A percentile compares a stretch with the other conserved stretches of the same genome.
Evolutionary conservation across 2,797 vertebrate genomes (phyloP).

Genomic region (Anabacerthia variegaticeps): DNA sequence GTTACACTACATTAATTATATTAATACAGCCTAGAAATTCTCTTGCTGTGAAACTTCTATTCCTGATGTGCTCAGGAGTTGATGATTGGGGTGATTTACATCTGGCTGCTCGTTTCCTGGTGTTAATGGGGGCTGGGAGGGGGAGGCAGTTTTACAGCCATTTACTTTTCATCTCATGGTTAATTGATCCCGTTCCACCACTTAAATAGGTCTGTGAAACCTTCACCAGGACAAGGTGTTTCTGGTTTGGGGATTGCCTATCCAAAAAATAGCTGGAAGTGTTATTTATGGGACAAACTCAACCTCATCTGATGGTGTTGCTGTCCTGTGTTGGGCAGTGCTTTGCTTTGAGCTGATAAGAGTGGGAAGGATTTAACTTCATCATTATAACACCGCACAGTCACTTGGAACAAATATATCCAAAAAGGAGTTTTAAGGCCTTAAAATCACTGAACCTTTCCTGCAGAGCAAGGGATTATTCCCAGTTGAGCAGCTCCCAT

Average conservation of each 20-base stretch:
- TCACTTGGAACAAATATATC: neutral
- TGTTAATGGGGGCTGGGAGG: neutral
- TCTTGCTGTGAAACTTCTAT: conserved; percentile 29
- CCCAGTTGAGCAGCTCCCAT: neutral
- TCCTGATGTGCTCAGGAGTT: neutral
- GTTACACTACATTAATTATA: conserved; percentile 26
- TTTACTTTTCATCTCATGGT: conserved; percentile 52
- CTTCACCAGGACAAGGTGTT: neutral
- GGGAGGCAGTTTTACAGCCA: conserved; percentile 1
- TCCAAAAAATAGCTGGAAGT: neutral
- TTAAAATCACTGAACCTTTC: neutral
- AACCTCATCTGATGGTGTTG: neutral
- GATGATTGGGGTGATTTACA: conserved; percentile 49
- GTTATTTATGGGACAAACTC: neutral
- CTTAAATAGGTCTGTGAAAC: neutral
- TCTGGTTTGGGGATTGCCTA: neutral
- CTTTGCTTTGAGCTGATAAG: neutral
- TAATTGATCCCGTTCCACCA: conserved; percentile 7
- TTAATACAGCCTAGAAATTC: neutral
- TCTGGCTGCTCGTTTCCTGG: conserved; percentile 28
- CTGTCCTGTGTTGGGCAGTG: neutral
- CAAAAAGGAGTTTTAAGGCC: neutral
- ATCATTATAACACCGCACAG: neutral
- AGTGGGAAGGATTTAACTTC: neutral
- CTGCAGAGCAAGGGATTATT: neutral